These are phyloP conservation scores for Drosophila pseudoananassae DNA, from an alignment of 1,140 invertebrate species.

Conservation along the genomic window DNA sequence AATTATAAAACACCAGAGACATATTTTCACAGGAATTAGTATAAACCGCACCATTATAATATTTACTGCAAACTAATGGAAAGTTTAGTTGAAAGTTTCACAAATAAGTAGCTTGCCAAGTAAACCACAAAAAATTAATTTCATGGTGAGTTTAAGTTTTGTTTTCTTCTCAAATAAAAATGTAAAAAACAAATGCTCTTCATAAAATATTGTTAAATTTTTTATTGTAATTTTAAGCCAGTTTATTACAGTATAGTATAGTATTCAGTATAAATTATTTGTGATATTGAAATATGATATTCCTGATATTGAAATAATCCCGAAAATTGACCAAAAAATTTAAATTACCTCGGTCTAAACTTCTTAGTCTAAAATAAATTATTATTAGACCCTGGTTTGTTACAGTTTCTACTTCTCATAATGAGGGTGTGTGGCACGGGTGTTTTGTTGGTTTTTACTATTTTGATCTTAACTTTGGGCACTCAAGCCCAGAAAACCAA, in stretches of 20 bases:
- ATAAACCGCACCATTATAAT: slow-evolving; percentile 9
- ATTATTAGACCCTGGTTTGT: background rate
- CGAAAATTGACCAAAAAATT: slow-evolving; percentile 1
- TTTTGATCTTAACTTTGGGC: background rate
- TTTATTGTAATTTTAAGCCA: no score
- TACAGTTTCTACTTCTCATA: background rate
- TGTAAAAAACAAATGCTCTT: no score
- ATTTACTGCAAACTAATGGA: background rate
- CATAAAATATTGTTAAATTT: no score
- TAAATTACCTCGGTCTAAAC: slow-evolving; percentile 1
- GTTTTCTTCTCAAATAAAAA: background rate
- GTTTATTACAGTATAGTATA: no score
- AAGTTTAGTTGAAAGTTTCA: background rate
- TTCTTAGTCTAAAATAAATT: background rate
- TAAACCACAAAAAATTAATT: slow-evolving; percentile 6
- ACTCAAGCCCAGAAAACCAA: background rate
- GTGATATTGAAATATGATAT: slow-evolving; percentile 1
- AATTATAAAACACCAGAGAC: background rate
- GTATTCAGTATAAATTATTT: no score
- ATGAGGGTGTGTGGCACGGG: background rate
- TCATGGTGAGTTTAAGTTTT: background rate
- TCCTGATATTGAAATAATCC: background rate
- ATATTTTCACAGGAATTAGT: background rate
- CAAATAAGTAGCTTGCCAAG: background rate
- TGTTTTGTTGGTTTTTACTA: background rate